phyloP scores from a whole-genome alignment of 2,113 vertebrate genomes.

The Stegostoma tigrinum region DNA sequence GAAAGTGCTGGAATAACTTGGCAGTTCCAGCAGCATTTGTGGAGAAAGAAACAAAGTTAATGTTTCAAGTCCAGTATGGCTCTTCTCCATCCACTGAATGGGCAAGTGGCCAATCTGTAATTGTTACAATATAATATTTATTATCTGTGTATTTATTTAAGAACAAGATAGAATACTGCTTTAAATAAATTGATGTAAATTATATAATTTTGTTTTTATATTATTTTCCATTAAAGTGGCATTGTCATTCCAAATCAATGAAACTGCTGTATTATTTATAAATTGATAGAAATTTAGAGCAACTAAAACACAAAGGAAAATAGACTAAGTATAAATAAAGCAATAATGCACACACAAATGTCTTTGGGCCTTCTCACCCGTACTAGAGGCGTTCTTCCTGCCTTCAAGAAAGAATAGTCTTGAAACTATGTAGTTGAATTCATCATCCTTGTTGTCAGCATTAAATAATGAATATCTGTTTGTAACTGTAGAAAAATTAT shows the following conservation, averaged over 20 bases:
- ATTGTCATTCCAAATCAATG: not conserved
- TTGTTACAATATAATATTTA: not conserved
- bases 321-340: not conserved
- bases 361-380: conserved; percentile 52
- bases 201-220: not conserved
- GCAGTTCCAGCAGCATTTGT: too few relatives aligned
- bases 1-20: too few relatives aligned
- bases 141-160: not conserved
- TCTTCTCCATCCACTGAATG: not conserved
- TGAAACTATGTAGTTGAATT: conserved; percentile 48
- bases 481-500: not conserved
- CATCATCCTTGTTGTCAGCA: conserved; percentile 42
- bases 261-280: not conserved
- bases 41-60: too few relatives aligned
- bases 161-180: not conserved
- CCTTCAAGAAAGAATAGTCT: conserved; percentile 60
- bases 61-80: too few relatives aligned
- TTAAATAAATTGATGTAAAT: not conserved
- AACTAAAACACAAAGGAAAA: not conserved
- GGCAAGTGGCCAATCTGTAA: not conserved
- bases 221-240: not conserved
- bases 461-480: conserved; percentile 38
- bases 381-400: conserved; percentile 46
- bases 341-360: not conserved
- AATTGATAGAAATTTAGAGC: not conserved